Base-by-base conservation (phyloP, 2,888 invertebrate genomes). In the Petrolisthes cinctipes region DNA sequence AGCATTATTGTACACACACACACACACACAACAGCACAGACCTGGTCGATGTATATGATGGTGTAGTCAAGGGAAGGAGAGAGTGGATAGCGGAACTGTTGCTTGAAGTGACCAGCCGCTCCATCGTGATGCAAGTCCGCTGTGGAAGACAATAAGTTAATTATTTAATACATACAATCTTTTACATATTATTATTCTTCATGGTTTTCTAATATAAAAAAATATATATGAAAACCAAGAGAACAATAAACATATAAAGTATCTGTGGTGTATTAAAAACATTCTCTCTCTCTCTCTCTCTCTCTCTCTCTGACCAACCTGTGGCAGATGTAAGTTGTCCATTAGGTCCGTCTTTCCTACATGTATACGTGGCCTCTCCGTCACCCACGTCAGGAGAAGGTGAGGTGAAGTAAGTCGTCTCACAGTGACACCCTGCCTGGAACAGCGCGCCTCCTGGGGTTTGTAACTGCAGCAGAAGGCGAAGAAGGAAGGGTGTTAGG, bases 381-480 rank as follows among this genome's bases (percentile, higher is more conserved):
- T 89, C 79, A 4, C 85, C 86, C 56, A 82, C 37, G 61, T 14
- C 56, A 7, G 83, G 89, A 23, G 79, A 54, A 5, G 80, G 81
- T 17, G 89, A 83, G 54, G 82, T 66, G 89, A 90, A 89, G 71
- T 87, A 82, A 4, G 88, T 81, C 17, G 82, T 82, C 66, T 86
- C 85, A 73, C 91, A 91, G 37, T 91, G 85, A 75, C 91, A 90
- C 51, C 84, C 86, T 57, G 82, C 76, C 83, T 91, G 91, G 76
- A 85, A 91, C 11, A 66, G 71, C 4, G 90, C 91, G 0, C 91
- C 91, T 11, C 91, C 91, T 4, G 89, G 89, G 17, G 91, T 91
- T 82, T 91, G 91, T 20, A 90, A 89, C 91, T 89, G 88, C 23
- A 9, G 20, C 4, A 17, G 14, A 53, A 81, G 37, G 56, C 3